These are phyloP conservation scores for Centroberyx gerrardi DNA, from an alignment of 2,797 vertebrate species.

Conservation along the genomic window DNA sequence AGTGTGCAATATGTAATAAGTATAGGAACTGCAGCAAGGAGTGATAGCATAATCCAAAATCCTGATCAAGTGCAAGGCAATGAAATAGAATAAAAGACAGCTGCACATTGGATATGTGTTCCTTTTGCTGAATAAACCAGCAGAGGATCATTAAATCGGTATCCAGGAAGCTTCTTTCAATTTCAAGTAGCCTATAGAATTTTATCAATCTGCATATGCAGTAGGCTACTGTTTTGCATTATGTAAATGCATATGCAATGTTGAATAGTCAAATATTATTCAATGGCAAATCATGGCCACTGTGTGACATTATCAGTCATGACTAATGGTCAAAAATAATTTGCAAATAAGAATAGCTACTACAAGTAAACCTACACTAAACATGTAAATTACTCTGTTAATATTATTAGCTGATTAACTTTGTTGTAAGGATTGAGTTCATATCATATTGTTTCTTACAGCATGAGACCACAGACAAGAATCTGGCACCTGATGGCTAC, in stretches of 20 bases:
- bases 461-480: conserved; percentile 89
- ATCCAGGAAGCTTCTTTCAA: too few relatives aligned
- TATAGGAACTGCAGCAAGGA: not conserved
- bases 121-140: too few relatives aligned
- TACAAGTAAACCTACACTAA: not conserved
- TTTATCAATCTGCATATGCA: not conserved
- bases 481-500: conserved; percentile 90
- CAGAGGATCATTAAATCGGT: too few relatives aligned
- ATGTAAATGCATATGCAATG: not conserved
- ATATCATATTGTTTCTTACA: conserved; percentile 49
- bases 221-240: not conserved
- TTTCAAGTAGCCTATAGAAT: too few relatives aligned
- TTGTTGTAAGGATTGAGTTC: not conserved
- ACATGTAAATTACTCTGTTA: not conserved
- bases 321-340: too few relatives aligned
- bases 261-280: not conserved
- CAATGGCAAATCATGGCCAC: not conserved
- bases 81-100: not conserved
- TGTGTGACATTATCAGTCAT: not conserved
- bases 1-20: not conserved
- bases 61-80: not conserved
- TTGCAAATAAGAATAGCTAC: not conserved
- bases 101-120: not conserved
- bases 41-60: not conserved
- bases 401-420: not conserved